phyloP scores from a whole-genome alignment of 2,888 invertebrate genomes.

The Trypoxylon attenuatum region DNA sequence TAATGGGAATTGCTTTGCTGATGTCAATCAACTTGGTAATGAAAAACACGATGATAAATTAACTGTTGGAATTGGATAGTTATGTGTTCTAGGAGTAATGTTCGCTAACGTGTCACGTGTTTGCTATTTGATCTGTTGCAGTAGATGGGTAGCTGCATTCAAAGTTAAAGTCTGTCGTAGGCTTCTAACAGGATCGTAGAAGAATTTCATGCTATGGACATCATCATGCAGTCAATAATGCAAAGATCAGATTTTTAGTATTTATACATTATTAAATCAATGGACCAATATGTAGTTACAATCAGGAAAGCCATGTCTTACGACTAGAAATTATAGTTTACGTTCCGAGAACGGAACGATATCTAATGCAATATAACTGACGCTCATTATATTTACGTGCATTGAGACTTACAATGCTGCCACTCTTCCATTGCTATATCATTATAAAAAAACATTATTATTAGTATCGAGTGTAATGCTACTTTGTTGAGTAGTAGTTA shows the following conservation, averaged over 20 bases:
- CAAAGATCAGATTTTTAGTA: slow-evolving; percentile 34
- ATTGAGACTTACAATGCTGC: slow-evolving; percentile 80
- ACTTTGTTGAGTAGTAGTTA: too few species aligned
- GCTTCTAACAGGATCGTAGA: slow-evolving; percentile 40
- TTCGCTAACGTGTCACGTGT: slow-evolving; percentile 37
- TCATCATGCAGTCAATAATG: slow-evolving; percentile 51
- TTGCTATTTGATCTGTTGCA: slow-evolving; percentile 28
- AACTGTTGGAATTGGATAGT: slow-evolving; percentile 25
- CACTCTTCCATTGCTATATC: slow-evolving; percentile 82
- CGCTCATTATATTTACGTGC: slow-evolving; percentile 52
- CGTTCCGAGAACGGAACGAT: slow-evolving; percentile 36
- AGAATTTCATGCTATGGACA: slow-evolving; percentile 50
- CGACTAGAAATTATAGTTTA: slow-evolving; percentile 44
- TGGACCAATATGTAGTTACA: too few species aligned
- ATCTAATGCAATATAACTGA: slow-evolving; percentile 52
- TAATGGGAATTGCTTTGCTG: background rate
- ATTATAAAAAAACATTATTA: slow-evolving; percentile 70
- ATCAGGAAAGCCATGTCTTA: slow-evolving; percentile 41
- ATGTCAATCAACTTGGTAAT: slow-evolving; percentile 1
- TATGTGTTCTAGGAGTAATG: slow-evolving; percentile 29
- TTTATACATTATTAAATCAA: slow-evolving; percentile 36
- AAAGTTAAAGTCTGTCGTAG: slow-evolving; percentile 30
- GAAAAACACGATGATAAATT: slow-evolving; percentile 58
- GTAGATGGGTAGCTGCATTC: slow-evolving; percentile 36
- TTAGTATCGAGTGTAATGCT: slow-evolving; percentile 49